phyloP scores from a whole-genome alignment of 2,888 invertebrate species.

The Danaus chrysippus region DNA sequence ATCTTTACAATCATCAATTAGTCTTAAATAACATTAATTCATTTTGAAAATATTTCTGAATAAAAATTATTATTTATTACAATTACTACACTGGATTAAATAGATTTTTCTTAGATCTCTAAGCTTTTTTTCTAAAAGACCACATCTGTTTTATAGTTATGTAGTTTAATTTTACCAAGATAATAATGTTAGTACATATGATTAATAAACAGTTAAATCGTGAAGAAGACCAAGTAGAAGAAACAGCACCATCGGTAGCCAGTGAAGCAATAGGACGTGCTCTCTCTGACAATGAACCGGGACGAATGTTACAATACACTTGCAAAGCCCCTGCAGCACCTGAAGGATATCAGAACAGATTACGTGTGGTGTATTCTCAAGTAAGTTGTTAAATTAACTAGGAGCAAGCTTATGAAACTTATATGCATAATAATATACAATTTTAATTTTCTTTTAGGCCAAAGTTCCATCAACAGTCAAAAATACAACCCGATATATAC shows the following conservation, averaged over 20 bases:
- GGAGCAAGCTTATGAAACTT: not conserved
- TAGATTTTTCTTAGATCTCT: no score
- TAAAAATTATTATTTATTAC: no score
- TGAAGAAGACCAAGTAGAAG: constrained; percentile 65
- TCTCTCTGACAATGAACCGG: constrained; percentile 79
- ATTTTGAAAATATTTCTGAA: no score
- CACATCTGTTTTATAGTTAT: no score
- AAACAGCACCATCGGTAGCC: constrained; percentile 57
- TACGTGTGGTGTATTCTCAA: constrained; percentile 91
- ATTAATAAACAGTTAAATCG: constrained; percentile 58
- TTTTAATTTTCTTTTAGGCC: constrained; percentile 48
- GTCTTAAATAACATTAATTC: no score
- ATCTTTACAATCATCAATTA: no score
- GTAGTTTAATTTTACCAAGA: no score
- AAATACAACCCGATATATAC: constrained; percentile 90
- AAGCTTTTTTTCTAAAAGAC: no score
- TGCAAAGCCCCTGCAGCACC: constrained; percentile 95
- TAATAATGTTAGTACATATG: no score
- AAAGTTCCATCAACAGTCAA: constrained; percentile 88
- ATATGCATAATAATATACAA: constrained; percentile 20
- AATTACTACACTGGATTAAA: no score
- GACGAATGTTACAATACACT: constrained; percentile 90
- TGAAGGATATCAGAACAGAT: constrained; percentile 91
- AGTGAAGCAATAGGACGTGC: constrained; percentile 72
- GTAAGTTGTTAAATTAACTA: constrained; percentile 54